These are phyloP conservation scores for Drosophila mauritiana DNA, from an alignment of 1,140 invertebrate genomes.

Conservation along the genomic window DNA sequence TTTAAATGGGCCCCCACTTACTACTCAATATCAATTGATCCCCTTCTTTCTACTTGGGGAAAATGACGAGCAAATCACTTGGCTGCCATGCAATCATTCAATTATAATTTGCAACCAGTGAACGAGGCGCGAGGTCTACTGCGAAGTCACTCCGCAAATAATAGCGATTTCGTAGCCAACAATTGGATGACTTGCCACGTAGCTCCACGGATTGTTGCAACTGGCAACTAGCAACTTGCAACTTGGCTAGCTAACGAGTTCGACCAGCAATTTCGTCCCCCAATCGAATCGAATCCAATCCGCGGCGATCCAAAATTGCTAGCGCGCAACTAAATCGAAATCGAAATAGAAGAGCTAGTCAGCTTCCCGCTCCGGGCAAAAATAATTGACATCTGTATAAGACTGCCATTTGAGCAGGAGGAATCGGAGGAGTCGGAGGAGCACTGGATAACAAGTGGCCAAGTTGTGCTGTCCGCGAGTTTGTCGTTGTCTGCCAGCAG, in stretches of 20 bases:
- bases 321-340: conserved; percentile 47
- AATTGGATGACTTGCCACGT: conserved; percentile 79
- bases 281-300: conserved; percentile 45
- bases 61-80: conserved; percentile 79
- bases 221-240: conserved; percentile 40
- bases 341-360: conserved; percentile 44
- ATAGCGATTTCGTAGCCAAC: conserved; percentile 64
- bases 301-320: conserved; percentile 61
- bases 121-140: conserved; percentile 41
- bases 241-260: conserved; percentile 56
- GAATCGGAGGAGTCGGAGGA: not conserved
- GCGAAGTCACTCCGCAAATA: conserved; percentile 34
- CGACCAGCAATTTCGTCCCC: conserved; percentile 54
- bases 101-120: conserved; percentile 72
- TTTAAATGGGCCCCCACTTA: conserved; percentile 31
- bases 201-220: conserved; percentile 61
- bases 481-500: conserved; percentile 36
- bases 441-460: conserved; percentile 66
- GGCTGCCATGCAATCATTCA: conserved; percentile 77
- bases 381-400: conserved; percentile 83
- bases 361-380: conserved; percentile 52
- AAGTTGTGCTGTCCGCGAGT: conserved; percentile 48
- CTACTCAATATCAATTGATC: conserved; percentile 64
- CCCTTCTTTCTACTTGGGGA: conserved; percentile 12
- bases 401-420: conserved; percentile 62